Conservation (phyloP, 1,140 invertebrate genomes). For the Meteorus sp. region DNA sequence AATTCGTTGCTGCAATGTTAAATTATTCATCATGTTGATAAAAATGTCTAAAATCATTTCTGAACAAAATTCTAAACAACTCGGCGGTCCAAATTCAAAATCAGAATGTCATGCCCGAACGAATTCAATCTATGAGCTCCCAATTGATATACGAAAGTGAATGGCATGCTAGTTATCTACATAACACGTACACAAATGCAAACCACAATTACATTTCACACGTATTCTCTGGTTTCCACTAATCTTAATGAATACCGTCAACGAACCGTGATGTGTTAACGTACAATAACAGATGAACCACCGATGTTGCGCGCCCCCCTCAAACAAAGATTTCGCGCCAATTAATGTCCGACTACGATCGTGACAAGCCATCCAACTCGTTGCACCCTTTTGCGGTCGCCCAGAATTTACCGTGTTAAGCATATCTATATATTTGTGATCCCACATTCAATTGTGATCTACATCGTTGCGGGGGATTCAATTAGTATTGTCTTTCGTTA, state of each 20-base stretch:
- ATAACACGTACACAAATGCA: constrained; percentile 11
- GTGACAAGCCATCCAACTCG: constrained; percentile 15
- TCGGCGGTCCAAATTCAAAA: no score
- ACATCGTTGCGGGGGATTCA: no score
- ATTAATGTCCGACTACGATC: constrained; percentile 30
- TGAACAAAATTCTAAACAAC: no score
- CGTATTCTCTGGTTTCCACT: constrained; percentile 10
- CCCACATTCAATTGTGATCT: not conserved
- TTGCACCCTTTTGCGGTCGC: constrained; percentile 16
- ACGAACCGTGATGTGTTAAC: constrained; percentile 23
- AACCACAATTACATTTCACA: constrained; percentile 24
- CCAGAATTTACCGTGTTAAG: not conserved
- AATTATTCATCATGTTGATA: no score
- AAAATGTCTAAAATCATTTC: no score
- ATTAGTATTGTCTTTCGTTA: no score
- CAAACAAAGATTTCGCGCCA: constrained; percentile 30
- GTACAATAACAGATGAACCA: constrained; percentile 24
- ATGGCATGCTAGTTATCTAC: no score
- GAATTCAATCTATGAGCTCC: no score
- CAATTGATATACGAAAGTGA: no score
- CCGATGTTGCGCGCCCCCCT: not conserved
- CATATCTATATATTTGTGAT: not conserved
- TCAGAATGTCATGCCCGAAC: no score
- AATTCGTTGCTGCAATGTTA: no score
- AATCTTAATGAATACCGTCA: constrained; percentile 25